phyloP scores from a whole-genome alignment of 2,797 vertebrate genomes.

The Sarcophilus harrisii region DNA sequence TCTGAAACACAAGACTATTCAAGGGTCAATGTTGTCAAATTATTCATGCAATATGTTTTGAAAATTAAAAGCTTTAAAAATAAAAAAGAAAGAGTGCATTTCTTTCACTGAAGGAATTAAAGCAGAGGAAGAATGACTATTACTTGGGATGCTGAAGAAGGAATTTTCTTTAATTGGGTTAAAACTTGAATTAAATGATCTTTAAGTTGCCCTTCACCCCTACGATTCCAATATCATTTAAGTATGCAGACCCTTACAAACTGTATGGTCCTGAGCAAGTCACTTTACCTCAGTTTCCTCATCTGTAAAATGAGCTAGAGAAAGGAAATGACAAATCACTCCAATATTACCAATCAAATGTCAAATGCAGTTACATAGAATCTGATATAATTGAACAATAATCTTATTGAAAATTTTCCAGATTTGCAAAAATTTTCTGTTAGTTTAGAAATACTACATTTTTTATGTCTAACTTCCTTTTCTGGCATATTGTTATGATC shows the following conservation, averaged over 20 bases:
- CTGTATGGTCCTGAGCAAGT: background rate
- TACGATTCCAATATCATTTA: background rate
- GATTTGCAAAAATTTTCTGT: constrained; percentile 7
- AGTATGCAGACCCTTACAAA: background rate
- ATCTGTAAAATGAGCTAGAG: background rate
- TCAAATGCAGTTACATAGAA: background rate
- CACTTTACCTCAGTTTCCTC: background rate
- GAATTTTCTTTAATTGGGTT: background rate
- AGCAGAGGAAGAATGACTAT: background rate
- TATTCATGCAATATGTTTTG: too few species aligned
- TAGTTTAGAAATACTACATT: background rate
- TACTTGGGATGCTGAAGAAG: background rate
- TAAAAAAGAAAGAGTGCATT: background rate
- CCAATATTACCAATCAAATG: background rate
- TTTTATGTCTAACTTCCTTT: background rate
- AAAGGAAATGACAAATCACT: background rate
- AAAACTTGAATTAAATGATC: background rate
- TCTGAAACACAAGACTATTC: too few species aligned
- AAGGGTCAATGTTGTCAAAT: too few species aligned
- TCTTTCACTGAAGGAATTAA: background rate
- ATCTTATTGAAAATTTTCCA: constrained; percentile 2
- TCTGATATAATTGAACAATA: background rate
- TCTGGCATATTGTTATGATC: background rate
- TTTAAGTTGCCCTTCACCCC: background rate
- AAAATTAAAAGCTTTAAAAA: too few species aligned